phyloP scores from a whole-genome alignment of 2,113 vertebrate genomes.

The Pterocles burchelli region DNA sequence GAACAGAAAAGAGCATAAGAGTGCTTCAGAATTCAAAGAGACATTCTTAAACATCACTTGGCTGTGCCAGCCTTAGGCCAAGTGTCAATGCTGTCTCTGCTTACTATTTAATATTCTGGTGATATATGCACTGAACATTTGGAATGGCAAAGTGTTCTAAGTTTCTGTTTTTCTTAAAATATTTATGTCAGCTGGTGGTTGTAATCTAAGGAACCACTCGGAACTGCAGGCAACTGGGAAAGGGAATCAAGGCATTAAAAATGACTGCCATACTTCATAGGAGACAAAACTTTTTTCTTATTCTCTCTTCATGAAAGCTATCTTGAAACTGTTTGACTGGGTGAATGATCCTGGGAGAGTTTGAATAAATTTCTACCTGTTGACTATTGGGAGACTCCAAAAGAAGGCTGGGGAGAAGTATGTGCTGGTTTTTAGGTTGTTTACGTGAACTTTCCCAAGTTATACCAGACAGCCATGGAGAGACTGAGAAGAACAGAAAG shows the following conservation, averaged over 20 bases:
- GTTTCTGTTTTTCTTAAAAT: slow-evolving; percentile 14
- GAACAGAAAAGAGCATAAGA: slow-evolving; percentile 45
- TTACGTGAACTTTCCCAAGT: neutral
- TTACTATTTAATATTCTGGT: slow-evolving; percentile 43
- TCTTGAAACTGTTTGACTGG: neutral
- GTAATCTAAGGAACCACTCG: neutral
- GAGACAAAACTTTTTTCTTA: neutral
- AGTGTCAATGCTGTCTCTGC: slow-evolving; percentile 30
- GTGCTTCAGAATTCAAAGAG: slow-evolving; percentile 48
- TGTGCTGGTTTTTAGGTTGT: neutral
- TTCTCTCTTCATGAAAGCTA: neutral
- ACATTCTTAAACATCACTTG: slow-evolving; percentile 25
- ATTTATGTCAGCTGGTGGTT: neutral
- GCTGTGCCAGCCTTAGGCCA: slow-evolving; percentile 44
- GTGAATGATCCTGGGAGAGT: neutral
- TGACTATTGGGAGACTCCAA: neutral
- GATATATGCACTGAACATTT: neutral
- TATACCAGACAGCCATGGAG: neutral
- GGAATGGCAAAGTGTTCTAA: neutral
- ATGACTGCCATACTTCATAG: neutral
- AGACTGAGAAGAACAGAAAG: neutral
- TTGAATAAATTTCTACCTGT: neutral
- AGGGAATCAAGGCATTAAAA: neutral
- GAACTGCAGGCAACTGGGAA: neutral
- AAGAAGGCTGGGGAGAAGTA: neutral